These are phyloP conservation scores for Rhinoderma darwinii DNA, from an alignment of 2,113 vertebrate genomes.

Conservation along the genomic window DNA sequence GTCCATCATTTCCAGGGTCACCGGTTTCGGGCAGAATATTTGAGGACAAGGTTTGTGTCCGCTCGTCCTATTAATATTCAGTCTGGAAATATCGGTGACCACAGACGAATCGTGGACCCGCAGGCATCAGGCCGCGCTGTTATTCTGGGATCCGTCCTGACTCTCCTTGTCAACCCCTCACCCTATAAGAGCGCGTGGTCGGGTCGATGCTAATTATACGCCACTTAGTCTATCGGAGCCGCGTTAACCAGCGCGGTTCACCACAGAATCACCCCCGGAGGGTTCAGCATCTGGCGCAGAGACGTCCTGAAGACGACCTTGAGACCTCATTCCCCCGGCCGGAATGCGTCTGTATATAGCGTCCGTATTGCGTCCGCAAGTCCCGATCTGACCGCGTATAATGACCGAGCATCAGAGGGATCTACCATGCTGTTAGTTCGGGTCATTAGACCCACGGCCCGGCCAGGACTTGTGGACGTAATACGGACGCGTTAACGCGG, in stretches of 20 bases:
- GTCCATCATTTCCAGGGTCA: neutral
- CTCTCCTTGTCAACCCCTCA: neutral
- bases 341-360: no score
- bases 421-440: no score
- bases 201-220: neutral
- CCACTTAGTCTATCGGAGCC: neutral
- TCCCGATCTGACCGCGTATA: no score
- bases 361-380: no score
- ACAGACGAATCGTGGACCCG: neutral
- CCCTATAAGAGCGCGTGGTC: neutral
- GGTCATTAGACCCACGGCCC: no score
- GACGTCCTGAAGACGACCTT: neutral
- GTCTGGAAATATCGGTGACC: neutral
- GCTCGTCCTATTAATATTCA: neutral
- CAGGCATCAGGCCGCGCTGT: neutral
- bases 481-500: no score
- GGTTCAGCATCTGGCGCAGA: neutral
- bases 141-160: no score
- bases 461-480: no score
- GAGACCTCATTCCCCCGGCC: no score
- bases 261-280: neutral
- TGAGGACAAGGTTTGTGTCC: neutral
- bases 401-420: no score
- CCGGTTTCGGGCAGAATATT: neutral
- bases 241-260: slow-evolving; percentile 24